A percentile compares a stretch with the other conserved stretches of the same genome.
Conservation (phyloP, 2,113 vertebrate genomes). For the Pantherophis guttatus region DNA sequence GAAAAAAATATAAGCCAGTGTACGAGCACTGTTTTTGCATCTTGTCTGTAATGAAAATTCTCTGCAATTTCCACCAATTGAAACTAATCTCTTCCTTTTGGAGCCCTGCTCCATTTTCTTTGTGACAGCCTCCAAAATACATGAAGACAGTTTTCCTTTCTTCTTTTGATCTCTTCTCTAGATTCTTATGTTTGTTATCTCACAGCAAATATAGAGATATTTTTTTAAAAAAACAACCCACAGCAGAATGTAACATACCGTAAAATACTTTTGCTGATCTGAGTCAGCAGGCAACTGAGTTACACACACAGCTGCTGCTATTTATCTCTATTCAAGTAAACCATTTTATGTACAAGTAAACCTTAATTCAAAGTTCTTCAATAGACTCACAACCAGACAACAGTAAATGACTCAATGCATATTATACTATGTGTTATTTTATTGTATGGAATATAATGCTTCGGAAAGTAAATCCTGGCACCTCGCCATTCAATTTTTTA, state of each 20-base stretch:
- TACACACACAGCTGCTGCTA: background rate
- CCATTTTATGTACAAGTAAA: background rate
- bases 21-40: background rate
- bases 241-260: background rate
- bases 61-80: background rate
- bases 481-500: background rate
- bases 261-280: background rate
- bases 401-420: background rate
- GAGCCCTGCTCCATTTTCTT: background rate
- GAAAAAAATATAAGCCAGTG: background rate
- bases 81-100: background rate
- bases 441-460: background rate
- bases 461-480: background rate
- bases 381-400: background rate
- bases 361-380: background rate
- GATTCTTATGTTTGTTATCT: background rate
- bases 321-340: background rate
- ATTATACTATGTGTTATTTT: background rate
- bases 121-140: background rate
- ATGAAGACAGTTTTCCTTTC: background rate
- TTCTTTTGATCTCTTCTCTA: background rate
- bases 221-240: background rate
- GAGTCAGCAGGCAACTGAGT: background rate
- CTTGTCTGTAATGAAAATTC: background rate
- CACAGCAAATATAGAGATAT: background rate